phyloP scores from a whole-genome alignment of 1,140 invertebrate species.

The Palaemon carinicauda region DNA sequence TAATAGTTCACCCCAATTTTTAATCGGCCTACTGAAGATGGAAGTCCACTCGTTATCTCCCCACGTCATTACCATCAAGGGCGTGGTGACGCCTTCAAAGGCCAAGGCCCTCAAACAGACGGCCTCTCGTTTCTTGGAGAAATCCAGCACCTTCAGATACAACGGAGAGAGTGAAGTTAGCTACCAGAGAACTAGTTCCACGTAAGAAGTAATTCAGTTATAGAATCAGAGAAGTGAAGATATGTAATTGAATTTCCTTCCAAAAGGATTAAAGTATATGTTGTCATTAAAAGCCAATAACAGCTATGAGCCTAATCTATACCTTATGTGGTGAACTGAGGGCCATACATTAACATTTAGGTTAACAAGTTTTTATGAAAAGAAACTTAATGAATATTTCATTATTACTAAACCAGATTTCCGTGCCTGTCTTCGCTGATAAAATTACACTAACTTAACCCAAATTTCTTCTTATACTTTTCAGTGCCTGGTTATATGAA shows the following conservation, averaged over 20 bases:
- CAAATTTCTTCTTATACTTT: neutral
- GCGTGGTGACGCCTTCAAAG: neutral
- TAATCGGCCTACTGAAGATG: slow-evolving; percentile 14
- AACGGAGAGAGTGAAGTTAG: neutral
- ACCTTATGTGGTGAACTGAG: too few species aligned
- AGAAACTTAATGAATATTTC: neutral
- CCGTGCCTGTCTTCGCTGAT: neutral
- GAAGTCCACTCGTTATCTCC: neutral
- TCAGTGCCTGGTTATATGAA: slow-evolving; percentile 8
- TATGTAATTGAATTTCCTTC: too few species aligned
- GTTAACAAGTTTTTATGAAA: neutral
- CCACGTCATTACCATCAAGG: neutral
- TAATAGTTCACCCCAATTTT: neutral
- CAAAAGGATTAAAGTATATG: neutral
- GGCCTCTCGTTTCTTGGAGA: neutral
- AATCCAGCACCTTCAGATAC: neutral
- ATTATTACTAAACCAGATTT: neutral
- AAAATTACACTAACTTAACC: too few species aligned
- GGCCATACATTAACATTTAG: too few species aligned
- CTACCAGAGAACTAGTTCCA: slow-evolving; percentile 8
- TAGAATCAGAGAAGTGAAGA: too few species aligned
- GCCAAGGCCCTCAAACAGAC: neutral
- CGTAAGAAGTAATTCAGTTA: neutral
- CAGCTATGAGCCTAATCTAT: neutral
- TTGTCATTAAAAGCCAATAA: neutral